Percentiles rank a stretch among this genome's conserved stretches.
These are phyloP conservation scores for Pongo abelii DNA, from an alignment of 2,113 vertebrate genomes.

Conservation along the genomic window DNA sequence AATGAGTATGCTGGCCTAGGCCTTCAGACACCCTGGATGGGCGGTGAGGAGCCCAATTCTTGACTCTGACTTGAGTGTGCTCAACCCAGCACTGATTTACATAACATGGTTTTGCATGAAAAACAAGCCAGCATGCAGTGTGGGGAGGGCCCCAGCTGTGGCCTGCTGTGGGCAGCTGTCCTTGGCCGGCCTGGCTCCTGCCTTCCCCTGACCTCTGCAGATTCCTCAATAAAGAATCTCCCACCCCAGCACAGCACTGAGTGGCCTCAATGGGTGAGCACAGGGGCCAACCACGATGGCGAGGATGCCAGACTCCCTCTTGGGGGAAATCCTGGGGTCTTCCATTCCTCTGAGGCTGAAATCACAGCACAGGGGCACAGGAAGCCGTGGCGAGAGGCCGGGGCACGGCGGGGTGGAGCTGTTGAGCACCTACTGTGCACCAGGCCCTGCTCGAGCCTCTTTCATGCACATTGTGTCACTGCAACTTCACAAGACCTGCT, in stretches of 20 bases:
- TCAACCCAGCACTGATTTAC: not conserved
- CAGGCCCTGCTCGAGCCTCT: not conserved
- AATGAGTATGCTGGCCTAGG: not conserved
- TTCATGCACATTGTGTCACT: too few species aligned
- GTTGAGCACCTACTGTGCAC: too few species aligned
- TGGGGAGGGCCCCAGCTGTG: not conserved
- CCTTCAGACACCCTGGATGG: not conserved
- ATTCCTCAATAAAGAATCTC: not conserved
- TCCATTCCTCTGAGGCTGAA: not conserved
- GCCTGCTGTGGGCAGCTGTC: not conserved
- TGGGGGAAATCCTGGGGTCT: not conserved
- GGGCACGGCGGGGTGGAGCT: not conserved
- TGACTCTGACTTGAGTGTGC: not conserved
- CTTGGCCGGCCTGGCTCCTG: not conserved
- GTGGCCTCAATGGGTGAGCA: not conserved
- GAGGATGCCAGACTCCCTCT: not conserved
- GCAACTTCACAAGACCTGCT: not conserved
- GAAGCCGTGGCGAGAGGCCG: rapidly evolving
- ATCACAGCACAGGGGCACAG: not conserved
- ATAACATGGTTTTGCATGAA: not conserved
- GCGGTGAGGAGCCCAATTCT: too few species aligned
- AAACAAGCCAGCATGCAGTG: not conserved
- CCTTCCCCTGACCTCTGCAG: constrained; percentile 2
- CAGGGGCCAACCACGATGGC: not conserved
- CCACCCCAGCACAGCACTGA: not conserved